A percentile compares a stretch with the other conserved stretches of the same genome.
phyloP scores from a whole-genome alignment of 2,797 vertebrate genomes.

The Agapornis canus region DNA sequence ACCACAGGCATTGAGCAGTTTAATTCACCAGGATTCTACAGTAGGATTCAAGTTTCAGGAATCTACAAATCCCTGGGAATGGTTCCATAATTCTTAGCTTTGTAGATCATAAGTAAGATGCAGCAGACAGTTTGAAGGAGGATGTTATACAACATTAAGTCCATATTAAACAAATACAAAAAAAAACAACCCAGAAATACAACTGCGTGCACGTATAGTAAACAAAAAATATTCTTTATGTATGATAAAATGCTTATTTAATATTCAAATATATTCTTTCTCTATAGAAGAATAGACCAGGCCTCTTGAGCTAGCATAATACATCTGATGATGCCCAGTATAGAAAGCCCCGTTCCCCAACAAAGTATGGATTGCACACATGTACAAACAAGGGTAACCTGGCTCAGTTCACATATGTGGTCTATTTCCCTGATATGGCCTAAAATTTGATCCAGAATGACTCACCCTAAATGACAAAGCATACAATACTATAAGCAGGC shows the following conservation, averaged over 20 bases:
- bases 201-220: background rate
- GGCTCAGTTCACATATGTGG: background rate
- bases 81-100: background rate
- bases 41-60: background rate
- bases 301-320: fast-evolving
- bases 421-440: fast-evolving
- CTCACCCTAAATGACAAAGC: background rate
- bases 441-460: background rate
- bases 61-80: background rate
- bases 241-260: background rate
- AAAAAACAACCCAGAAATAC: background rate
- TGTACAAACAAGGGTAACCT: fast-evolving
- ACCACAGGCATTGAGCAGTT: background rate
- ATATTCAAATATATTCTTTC: background rate
- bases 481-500: too few species aligned
- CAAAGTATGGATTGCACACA: background rate
- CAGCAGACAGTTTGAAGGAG: background rate
- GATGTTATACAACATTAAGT: background rate
- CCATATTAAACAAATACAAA: background rate
- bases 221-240: background rate
- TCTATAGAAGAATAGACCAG: background rate
- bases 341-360: background rate
- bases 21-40: background rate
- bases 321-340: background rate
- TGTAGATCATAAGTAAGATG: background rate